These are phyloP conservation scores for Campopleginae sp. DNA, from an alignment of 2,888 invertebrate genomes.

Conservation along the genomic window DNA sequence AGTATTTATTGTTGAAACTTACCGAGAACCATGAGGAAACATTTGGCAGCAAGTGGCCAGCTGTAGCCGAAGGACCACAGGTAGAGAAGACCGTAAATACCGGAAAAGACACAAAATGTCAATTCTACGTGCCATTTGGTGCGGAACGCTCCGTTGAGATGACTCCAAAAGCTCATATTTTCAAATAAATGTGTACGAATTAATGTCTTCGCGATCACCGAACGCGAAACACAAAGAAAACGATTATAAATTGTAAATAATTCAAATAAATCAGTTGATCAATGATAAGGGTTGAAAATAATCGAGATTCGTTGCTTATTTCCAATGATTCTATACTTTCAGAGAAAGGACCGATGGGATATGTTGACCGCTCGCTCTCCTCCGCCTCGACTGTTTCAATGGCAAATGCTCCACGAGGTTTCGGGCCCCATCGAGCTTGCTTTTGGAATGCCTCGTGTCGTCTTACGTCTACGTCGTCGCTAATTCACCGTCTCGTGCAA, in stretches of 20 bases:
- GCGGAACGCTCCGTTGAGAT: constrained; percentile 14
- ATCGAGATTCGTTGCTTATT: neutral
- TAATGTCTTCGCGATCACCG: neutral
- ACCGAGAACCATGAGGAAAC: constrained; percentile 70
- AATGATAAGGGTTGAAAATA: neutral
- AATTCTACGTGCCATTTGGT: constrained; percentile 12
- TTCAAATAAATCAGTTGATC: neutral
- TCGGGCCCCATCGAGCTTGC: constrained; percentile 33
- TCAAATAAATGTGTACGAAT: neutral
- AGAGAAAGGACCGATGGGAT: constrained; percentile 3
- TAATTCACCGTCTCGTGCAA: constrained; percentile 20
- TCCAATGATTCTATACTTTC: neutral
- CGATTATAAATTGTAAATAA: neutral
- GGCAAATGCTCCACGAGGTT: constrained; percentile 48
- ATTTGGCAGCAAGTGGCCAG: constrained; percentile 58
- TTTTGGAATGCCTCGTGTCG: constrained; percentile 8
- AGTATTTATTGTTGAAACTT: constrained; percentile 59
- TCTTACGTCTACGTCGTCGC: constrained; percentile 11
- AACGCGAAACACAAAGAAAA: neutral
- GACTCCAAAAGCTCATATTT: constrained; percentile 11
- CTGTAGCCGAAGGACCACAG: constrained; percentile 61
- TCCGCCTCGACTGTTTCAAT: constrained; percentile 39
- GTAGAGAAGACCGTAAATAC: constrained; percentile 60
- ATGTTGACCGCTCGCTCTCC: constrained; percentile 18
- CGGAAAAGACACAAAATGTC: constrained; percentile 54